Percentiles rank a stretch among this genome's conserved stretches.
Evolutionary conservation across 2,797 vertebrate genomes (phyloP).

Genomic region (Semotilus atromaculatus): DNA sequence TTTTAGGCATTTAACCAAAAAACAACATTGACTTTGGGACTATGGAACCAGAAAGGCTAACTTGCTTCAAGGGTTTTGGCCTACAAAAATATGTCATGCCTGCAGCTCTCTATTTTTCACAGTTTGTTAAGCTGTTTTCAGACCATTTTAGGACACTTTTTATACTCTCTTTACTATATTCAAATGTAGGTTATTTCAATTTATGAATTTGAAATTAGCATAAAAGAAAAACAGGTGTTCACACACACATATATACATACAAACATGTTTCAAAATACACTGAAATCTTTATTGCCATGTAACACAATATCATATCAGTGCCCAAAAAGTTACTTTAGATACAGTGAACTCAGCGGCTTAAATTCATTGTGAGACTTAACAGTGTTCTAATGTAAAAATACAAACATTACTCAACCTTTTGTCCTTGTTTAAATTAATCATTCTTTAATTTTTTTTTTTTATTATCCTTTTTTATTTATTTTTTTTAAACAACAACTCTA

Average conservation of each 20-base stretch:
- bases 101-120: too few species aligned
- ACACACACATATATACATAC: not conserved
- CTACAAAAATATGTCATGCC: too few species aligned
- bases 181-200: not conserved
- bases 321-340: not conserved
- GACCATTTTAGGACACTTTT: too few species aligned
- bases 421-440: not conserved
- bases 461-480: not conserved
- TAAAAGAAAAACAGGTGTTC: not conserved
- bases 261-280: not conserved
- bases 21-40: too few species aligned
- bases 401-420: not conserved
- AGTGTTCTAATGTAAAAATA: conserved; percentile 8
- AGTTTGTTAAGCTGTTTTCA: too few species aligned
- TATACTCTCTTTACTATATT: not conserved
- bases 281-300: conserved; percentile 22
- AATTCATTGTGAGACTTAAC: not conserved
- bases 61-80: too few species aligned
- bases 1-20: too few species aligned
- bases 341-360: not conserved
- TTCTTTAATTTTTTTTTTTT: not conserved
- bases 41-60: too few species aligned
- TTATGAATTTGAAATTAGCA: not conserved
- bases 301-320: conserved; percentile 5
- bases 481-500: not conserved